These are phyloP conservation scores for Zapornia atra DNA, from an alignment of 2,113 vertebrate species.

Conservation along the genomic window DNA sequence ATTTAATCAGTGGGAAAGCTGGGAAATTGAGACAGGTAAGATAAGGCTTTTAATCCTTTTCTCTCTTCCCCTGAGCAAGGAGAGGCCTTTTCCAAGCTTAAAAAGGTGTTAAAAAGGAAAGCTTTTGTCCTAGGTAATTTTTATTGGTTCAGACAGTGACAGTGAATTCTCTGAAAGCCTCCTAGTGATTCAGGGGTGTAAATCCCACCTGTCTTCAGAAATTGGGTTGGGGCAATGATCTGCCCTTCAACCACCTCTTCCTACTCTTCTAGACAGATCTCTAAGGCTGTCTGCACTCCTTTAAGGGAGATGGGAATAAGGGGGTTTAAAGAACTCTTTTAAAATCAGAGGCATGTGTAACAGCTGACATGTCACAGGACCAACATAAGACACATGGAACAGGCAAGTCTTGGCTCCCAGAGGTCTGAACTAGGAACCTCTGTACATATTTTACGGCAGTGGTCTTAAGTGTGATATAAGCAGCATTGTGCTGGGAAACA, in stretches of 20 bases:
- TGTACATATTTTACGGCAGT: background rate
- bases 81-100: background rate
- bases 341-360: background rate
- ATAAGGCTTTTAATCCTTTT: background rate
- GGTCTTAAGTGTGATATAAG: background rate
- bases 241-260: background rate
- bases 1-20: background rate
- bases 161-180: background rate
- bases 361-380: background rate
- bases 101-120: background rate
- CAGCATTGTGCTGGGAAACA: background rate
- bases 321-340: background rate
- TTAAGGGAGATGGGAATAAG: background rate
- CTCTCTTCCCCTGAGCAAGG: background rate
- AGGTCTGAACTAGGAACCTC: background rate
- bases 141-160: background rate
- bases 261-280: background rate
- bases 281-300: background rate
- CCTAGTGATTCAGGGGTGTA: background rate
- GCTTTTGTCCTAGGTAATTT: background rate
- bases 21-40: background rate
- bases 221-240: background rate
- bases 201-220: background rate
- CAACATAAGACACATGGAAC: background rate
- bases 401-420: background rate